Percentiles rank a stretch among this genome's conserved stretches.
phyloP scores from a whole-genome alignment of 1,140 invertebrate species.

The Phthorimaea operculella region DNA sequence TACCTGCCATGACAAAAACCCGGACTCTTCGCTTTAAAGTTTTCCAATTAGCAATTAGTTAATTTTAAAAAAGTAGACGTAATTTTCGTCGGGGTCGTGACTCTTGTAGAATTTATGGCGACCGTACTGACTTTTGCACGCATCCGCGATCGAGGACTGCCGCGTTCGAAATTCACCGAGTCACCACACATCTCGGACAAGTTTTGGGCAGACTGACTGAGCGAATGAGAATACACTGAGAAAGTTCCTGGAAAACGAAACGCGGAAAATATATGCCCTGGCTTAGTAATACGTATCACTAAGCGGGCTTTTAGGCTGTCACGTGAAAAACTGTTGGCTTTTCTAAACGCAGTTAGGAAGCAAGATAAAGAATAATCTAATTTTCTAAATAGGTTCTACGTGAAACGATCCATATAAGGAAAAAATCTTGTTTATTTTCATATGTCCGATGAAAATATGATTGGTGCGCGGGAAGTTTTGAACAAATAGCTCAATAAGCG shows the following conservation, averaged over 20 bases:
- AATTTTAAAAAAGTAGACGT: conserved; percentile 40
- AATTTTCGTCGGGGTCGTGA: conserved; percentile 15
- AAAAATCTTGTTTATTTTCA: no score
- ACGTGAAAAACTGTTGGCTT: conserved; percentile 28
- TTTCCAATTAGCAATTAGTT: conserved; percentile 57
- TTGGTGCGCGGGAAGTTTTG: conserved; percentile 12
- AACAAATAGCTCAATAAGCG: conserved; percentile 41
- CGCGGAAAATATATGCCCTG: conserved; percentile 20
- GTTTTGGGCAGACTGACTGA: conserved; percentile 40
- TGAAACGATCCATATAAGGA: no score
- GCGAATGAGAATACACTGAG: conserved; percentile 55
- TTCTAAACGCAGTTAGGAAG: not conserved
- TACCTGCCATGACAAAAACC: conserved; percentile 25
- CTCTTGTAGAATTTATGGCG: conserved; percentile 38
- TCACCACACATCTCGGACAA: conserved; percentile 50
- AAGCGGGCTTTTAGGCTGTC: not conserved
- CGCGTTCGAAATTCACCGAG: conserved; percentile 42
- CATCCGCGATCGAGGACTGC: conserved; percentile 39
- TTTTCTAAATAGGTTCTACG: no score
- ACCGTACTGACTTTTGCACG: conserved; percentile 55
- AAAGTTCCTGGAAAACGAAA: conserved; percentile 50
- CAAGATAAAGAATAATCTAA: no score
- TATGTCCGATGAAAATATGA: not conserved
- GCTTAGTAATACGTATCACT: conserved; percentile 38
- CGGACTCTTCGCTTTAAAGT: conserved; percentile 30